Conservation (phyloP, 2,113 vertebrate genomes). For the Lepidothrix coronata region DNA sequence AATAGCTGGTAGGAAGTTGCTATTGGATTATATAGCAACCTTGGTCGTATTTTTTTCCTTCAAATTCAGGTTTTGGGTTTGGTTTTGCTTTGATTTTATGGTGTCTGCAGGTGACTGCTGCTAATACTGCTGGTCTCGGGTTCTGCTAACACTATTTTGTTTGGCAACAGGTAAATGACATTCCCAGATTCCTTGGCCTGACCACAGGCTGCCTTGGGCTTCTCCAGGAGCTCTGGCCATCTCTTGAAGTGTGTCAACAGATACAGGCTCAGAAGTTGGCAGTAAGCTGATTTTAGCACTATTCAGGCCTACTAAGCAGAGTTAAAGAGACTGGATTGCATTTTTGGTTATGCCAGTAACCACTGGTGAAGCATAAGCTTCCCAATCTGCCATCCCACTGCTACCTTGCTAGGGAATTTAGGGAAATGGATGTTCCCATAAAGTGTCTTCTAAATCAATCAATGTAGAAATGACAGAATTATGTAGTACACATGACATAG, state of each 20-base stretch:
- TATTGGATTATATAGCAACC: background rate
- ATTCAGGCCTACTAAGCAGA: background rate
- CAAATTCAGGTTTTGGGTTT: background rate
- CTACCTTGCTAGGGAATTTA: background rate
- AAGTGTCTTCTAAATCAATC: background rate
- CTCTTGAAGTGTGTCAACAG: background rate
- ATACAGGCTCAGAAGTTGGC: background rate
- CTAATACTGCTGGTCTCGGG: background rate
- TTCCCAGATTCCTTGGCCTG: constrained; percentile 32
- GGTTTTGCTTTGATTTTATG: constrained; percentile 20
- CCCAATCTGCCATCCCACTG: background rate
- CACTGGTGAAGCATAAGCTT: background rate
- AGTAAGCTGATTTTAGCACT: background rate
- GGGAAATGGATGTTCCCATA: background rate
- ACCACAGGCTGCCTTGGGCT: background rate
- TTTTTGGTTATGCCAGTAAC: background rate
- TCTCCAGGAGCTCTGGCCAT: background rate
- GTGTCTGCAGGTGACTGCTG: background rate
- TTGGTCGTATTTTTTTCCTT: background rate
- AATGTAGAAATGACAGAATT: background rate
- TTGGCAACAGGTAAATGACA: constrained; percentile 9
- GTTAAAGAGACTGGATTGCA: background rate
- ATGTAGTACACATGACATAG: background rate
- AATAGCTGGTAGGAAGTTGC: background rate
- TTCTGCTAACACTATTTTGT: constrained; percentile 3